A percentile compares a stretch with the other conserved stretches of the same genome.
Conservation (phyloP, 2,113 vertebrate species). For the Murina feae region DNA sequence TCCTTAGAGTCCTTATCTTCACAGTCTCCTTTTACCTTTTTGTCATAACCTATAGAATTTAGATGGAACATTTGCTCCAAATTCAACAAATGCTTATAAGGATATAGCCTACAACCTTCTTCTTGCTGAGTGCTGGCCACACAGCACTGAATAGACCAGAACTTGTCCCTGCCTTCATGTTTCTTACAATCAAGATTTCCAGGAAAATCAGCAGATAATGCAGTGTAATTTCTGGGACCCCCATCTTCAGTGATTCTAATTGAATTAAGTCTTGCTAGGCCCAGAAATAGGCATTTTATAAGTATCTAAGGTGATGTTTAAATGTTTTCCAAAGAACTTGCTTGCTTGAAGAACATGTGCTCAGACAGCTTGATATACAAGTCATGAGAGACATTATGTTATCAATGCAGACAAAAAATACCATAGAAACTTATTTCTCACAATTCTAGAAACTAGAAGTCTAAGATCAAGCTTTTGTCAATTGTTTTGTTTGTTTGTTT, state of each 20-base stretch:
- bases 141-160: neutral
- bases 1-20: neutral
- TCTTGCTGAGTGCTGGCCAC: neutral
- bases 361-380: neutral
- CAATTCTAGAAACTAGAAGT: neutral
- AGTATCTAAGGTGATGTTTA: neutral
- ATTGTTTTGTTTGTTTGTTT: neutral
- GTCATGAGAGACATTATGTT: neutral
- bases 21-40: neutral
- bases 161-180: neutral
- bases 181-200: neutral
- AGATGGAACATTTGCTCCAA: neutral
- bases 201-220: neutral
- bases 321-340: neutral
- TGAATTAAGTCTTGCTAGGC: neutral
- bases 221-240: neutral
- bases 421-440: neutral
- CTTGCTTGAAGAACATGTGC: neutral
- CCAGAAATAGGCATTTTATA: neutral
- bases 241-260: neutral
- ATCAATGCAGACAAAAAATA: neutral
- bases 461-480: neutral
- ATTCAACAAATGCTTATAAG: neutral
- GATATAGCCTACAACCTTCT: neutral
- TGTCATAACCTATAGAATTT: neutral